A percentile compares a stretch with the other conserved stretches of the same genome.
Conservation (phyloP, 2,888 invertebrate species). For the Eupithecia insigniata region DNA sequence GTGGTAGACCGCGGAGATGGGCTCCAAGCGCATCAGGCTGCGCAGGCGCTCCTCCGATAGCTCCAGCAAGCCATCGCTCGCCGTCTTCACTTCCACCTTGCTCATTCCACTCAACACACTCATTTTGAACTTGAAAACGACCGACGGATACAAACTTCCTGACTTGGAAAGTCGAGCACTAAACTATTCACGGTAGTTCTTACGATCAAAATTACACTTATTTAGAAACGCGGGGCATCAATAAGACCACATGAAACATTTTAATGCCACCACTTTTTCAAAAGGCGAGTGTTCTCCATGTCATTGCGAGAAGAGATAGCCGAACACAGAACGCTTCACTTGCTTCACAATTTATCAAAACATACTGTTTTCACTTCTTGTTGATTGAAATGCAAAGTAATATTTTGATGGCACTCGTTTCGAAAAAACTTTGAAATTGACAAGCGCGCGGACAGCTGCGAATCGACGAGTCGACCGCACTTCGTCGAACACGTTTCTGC, state of each 20-base stretch:
- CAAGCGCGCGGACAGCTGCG: constrained; percentile 81
- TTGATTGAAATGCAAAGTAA: constrained; percentile 74
- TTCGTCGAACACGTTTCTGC: constrained; percentile 84
- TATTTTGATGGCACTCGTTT: constrained; percentile 82
- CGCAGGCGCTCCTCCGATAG: constrained; percentile 87
- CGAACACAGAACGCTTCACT: constrained; percentile 77
- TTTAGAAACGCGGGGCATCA: constrained; percentile 71
- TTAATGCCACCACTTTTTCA: constrained; percentile 82
- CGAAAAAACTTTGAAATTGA: constrained; percentile 76
- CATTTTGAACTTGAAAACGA: constrained; percentile 81
- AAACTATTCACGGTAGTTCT: constrained; percentile 80
- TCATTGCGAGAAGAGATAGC: constrained; percentile 84
- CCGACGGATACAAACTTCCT: constrained; percentile 61
- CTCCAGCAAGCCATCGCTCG: constrained; percentile 89
- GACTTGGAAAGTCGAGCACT: constrained; percentile 71
- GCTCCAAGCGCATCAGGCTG: constrained; percentile 88
- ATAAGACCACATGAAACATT: constrained; percentile 82
- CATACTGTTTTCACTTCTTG: constrained; percentile 81
- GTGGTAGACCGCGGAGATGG: constrained; percentile 90
- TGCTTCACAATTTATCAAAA: constrained; percentile 74
- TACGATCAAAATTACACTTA: constrained; percentile 81
- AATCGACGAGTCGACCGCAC: constrained; percentile 84
- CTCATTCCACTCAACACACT: constrained; percentile 82
- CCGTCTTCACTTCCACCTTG: constrained; percentile 84
- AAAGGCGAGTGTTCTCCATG: constrained; percentile 83